Conservation (phyloP, 92 coral and sea anemone genomes). For the Ricordea florida region DNA sequence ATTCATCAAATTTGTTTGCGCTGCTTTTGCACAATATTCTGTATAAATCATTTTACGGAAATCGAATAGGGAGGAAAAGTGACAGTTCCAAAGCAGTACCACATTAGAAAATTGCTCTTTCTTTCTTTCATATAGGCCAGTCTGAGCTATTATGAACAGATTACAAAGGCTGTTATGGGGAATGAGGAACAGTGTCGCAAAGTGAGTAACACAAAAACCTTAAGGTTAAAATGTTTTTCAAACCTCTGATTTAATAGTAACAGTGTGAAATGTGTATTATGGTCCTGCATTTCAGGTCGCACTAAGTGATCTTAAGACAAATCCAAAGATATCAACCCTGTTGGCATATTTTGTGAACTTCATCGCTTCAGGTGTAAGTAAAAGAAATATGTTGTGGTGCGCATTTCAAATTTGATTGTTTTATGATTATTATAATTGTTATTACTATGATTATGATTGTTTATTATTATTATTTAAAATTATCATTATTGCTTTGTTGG, state of each 20-base stretch:
- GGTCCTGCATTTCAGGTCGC: conserved; percentile 56
- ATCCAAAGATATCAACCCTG: conserved; percentile 80
- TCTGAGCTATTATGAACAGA: conserved; percentile 71
- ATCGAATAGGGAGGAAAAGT: no score
- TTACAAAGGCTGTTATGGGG: conserved; percentile 76
- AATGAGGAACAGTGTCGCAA: conserved; percentile 69
- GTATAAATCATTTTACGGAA: no score
- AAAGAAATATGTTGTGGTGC: background rate
- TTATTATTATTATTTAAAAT: no score
- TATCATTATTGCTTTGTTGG: no score
- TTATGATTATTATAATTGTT: no score
- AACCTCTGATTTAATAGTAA: no score
- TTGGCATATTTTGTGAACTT: conserved; percentile 90
- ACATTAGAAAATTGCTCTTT: background rate
- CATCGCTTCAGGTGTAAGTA: conserved; percentile 86
- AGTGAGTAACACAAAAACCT: no score
- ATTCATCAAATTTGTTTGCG: no score
- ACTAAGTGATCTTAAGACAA: conserved; percentile 75
- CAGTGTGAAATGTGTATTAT: background rate
- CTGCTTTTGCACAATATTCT: no score
- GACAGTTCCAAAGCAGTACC: no score
- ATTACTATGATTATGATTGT: no score
- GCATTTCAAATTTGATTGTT: background rate
- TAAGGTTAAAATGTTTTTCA: no score
- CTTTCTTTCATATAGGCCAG: conserved; percentile 34